Conservation (phyloP, 2,797 vertebrate genomes). For the Protosalanx chinensis region DNA sequence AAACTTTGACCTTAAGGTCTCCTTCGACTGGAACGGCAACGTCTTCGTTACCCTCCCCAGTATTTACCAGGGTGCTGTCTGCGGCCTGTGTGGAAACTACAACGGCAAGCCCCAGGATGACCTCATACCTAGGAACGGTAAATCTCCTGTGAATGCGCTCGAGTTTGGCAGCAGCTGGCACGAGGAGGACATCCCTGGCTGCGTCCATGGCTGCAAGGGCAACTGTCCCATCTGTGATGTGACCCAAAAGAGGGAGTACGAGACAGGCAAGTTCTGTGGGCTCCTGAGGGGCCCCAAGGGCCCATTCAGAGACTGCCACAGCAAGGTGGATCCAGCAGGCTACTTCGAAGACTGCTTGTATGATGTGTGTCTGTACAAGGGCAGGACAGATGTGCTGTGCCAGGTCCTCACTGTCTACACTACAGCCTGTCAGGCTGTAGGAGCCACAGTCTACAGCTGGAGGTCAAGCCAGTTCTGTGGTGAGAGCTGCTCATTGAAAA, state of each 20-base stretch:
- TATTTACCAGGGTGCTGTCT: constrained; percentile 53
- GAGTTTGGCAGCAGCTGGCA: constrained; percentile 60
- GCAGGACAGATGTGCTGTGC: constrained; percentile 55
- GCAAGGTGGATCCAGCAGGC: constrained; percentile 30
- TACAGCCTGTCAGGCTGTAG: constrained; percentile 61
- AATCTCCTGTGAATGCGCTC: constrained; percentile 65
- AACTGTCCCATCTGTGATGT: constrained; percentile 57
- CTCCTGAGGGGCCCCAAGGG: constrained; percentile 31
- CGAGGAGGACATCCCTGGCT: constrained; percentile 42
- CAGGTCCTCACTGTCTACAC: constrained; percentile 61
- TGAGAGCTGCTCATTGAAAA: constrained; percentile 58
- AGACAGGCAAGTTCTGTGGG: constrained; percentile 27
- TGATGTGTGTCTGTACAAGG: constrained; percentile 60
- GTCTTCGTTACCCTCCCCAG: constrained; percentile 63
- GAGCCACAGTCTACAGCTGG: constrained; percentile 58
- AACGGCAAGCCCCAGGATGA: constrained; percentile 61
- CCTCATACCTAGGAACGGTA: not conserved
- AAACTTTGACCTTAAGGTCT: constrained; percentile 66
- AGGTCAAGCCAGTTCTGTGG: constrained; percentile 63
- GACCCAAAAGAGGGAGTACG: constrained; percentile 52
- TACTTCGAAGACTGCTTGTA: constrained; percentile 68
- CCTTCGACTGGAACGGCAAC: constrained; percentile 72
- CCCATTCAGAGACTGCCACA: constrained; percentile 60
- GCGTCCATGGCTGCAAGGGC: constrained; percentile 61
- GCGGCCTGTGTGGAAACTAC: constrained; percentile 75